A percentile compares a stretch with the other conserved stretches of the same genome.
These are phyloP conservation scores for Coregonus clupeaformis DNA, from an alignment of 2,113 vertebrate species.

Conservation along the genomic window DNA sequence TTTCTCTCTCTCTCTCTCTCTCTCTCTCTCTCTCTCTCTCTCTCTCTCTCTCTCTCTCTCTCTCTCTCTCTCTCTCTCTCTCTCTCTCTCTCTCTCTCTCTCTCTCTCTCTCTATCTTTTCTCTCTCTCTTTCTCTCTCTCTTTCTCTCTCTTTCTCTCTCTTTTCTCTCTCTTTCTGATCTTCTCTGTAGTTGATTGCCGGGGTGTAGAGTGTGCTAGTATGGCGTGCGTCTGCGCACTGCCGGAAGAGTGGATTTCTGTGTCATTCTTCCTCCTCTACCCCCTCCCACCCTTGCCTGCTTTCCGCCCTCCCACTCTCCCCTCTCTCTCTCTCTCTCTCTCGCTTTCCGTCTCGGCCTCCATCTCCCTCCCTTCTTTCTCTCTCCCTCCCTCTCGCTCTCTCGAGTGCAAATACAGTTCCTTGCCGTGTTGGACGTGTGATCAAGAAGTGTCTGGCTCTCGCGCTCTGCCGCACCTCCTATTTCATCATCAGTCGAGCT, in stretches of 20 bases:
- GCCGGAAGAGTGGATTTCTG: slow-evolving; percentile 71
- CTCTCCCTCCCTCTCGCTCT: slow-evolving; percentile 54
- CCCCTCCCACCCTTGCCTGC: slow-evolving; percentile 56
- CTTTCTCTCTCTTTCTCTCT: not conserved
- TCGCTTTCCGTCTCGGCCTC: slow-evolving; percentile 33
- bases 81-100: too few relatives aligned
- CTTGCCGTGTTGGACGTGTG: slow-evolving; percentile 75
- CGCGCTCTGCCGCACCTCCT: slow-evolving; percentile 75
- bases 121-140: too few relatives aligned
- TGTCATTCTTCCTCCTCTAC: slow-evolving; percentile 63
- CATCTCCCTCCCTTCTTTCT: too few relatives aligned
- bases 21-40: too few relatives aligned
- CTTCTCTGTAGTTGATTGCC: slow-evolving; percentile 56
- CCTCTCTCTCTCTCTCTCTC: slow-evolving; percentile 38
- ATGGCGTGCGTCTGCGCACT: slow-evolving; percentile 69
- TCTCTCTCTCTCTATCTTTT: too few relatives aligned
- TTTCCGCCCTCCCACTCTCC: slow-evolving; percentile 51
- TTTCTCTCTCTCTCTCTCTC: too few relatives aligned
- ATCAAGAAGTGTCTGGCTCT: slow-evolving; percentile 74
- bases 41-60: too few relatives aligned
- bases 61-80: too few relatives aligned
- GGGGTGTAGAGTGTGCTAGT: slow-evolving; percentile 57
- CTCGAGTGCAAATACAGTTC: slow-evolving; percentile 72
- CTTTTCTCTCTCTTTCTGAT: slow-evolving; percentile 21
- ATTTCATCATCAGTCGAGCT: slow-evolving; percentile 80